These are phyloP conservation scores for Drosophila setifemur DNA, from an alignment of 1,140 invertebrate species.

Conservation along the genomic window DNA sequence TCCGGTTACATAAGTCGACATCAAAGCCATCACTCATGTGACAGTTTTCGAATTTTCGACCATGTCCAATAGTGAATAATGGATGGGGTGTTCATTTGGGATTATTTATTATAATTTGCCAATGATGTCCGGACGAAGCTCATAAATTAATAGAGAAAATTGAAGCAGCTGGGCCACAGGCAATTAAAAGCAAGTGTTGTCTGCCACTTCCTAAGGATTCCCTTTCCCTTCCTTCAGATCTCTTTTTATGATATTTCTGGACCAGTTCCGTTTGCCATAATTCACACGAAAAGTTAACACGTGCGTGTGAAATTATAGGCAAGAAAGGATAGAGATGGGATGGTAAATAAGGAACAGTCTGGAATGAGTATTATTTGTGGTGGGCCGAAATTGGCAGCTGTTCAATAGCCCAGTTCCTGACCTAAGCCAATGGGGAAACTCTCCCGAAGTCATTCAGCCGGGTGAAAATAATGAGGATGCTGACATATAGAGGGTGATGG, in stretches of 20 bases:
- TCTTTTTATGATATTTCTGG: conserved; percentile 1
- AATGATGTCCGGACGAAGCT: conserved; percentile 13
- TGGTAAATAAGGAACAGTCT: conserved; percentile 27
- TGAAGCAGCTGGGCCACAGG: conserved; percentile 14
- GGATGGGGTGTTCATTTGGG: not conserved
- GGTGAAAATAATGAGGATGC: conserved; percentile 3
- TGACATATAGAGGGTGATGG: not conserved
- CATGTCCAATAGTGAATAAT: conserved; percentile 31
- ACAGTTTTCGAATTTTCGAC: conserved; percentile 11
- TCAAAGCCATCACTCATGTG: conserved; percentile 24
- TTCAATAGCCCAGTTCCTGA: conserved; percentile 74
- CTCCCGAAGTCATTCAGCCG: conserved; percentile 56
- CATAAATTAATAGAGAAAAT: conserved; percentile 26
- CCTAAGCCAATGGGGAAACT: conserved; percentile 63
- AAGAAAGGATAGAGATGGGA: not conserved
- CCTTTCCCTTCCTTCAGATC: not conserved
- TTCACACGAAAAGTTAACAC: conserved; percentile 46
- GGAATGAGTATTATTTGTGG: conserved; percentile 54
- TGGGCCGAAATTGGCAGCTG: conserved; percentile 69
- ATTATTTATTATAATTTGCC: conserved; percentile 32
- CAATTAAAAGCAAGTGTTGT: conserved; percentile 51
- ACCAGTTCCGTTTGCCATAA: conserved; percentile 37
- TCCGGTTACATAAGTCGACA: conserved; percentile 12
- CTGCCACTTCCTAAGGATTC: not conserved
- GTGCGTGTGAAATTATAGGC: conserved; percentile 32